Evolutionary conservation across 2,797 vertebrate species (phyloP).

Genomic region (Sebastiscus albofasciatus): DNA sequence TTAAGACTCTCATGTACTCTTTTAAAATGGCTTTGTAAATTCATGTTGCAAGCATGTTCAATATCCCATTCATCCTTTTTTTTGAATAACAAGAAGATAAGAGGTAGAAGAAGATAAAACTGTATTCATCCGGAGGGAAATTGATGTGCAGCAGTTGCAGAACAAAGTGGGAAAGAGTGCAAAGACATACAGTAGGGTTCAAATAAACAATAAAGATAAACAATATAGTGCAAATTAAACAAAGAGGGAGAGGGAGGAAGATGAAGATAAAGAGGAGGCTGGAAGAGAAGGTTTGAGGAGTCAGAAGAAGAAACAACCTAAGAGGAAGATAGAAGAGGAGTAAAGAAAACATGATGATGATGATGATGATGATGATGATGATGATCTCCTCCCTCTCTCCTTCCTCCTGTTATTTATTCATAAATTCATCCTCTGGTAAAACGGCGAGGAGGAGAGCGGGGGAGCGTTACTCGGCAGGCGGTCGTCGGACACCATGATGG

Average conservation of each 20-base stretch:
- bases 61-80: neutral
- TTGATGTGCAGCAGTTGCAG: neutral
- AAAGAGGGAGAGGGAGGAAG: neutral
- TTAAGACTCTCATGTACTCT: too few species aligned
- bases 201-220: neutral
- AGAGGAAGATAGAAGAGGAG: neutral
- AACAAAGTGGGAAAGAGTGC: neutral
- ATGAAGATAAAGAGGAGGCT: neutral
- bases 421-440: constrained; percentile 6
- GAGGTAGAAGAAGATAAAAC: neutral
- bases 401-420: constrained; percentile 58
- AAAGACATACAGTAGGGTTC: neutral
- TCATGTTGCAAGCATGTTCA: neutral
- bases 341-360: neutral
- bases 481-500: neutral
- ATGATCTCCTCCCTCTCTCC: constrained; percentile 10
- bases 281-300: neutral
- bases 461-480: neutral
- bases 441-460: neutral
- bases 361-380: neutral
- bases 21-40: too few species aligned
- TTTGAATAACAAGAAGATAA: neutral
- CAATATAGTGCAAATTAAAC: neutral
- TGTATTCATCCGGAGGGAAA: neutral
- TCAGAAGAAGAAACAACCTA: too few species aligned